These are phyloP conservation scores for Uromys caudimaculatus DNA, from an alignment of 2,797 vertebrate genomes.

Conservation along the genomic window DNA sequence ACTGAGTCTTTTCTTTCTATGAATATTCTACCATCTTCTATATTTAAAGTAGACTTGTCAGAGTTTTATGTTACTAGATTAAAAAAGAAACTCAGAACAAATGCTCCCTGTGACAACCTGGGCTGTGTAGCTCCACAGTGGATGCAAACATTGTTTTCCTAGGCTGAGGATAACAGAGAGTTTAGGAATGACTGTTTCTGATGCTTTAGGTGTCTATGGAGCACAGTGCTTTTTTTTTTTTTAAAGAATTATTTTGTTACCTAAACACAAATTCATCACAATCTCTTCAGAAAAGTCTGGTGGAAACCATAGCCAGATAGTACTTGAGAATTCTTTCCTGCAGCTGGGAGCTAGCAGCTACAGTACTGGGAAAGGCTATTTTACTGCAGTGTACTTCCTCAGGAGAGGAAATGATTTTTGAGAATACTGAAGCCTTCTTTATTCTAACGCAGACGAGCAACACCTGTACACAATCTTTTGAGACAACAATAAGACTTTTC, in stretches of 20 bases:
- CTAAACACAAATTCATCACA: slow-evolving; percentile 56
- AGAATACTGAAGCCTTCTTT: slow-evolving; percentile 78
- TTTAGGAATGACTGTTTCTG: slow-evolving; percentile 28
- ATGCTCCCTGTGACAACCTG: not conserved
- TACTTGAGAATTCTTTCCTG: slow-evolving; percentile 70
- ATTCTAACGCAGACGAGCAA: slow-evolving; percentile 67
- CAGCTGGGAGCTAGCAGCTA: slow-evolving; percentile 62
- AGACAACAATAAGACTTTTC: slow-evolving; percentile 81
- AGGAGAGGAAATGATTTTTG: slow-evolving; percentile 81
- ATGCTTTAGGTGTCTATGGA: not conserved
- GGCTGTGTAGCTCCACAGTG: not conserved
- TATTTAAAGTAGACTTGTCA: slow-evolving; percentile 45
- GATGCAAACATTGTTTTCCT: not conserved
- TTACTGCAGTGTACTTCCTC: slow-evolving; percentile 69
- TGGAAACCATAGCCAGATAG: slow-evolving; percentile 62
- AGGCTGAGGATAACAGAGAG: not conserved
- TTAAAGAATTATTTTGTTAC: slow-evolving; percentile 66
- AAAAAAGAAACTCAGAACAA: slow-evolving; percentile 15
- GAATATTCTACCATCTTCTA: slow-evolving; percentile 33
- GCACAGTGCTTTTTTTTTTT: not conserved
- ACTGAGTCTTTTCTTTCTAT: not conserved
- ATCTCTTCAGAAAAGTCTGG: slow-evolving; percentile 51
- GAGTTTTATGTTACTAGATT: slow-evolving; percentile 25
- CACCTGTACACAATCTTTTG: slow-evolving; percentile 79
- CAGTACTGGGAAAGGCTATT: not conserved